Conservation (phyloP, 2,797 vertebrate species). For the Emydoidea blandingii region DNA sequence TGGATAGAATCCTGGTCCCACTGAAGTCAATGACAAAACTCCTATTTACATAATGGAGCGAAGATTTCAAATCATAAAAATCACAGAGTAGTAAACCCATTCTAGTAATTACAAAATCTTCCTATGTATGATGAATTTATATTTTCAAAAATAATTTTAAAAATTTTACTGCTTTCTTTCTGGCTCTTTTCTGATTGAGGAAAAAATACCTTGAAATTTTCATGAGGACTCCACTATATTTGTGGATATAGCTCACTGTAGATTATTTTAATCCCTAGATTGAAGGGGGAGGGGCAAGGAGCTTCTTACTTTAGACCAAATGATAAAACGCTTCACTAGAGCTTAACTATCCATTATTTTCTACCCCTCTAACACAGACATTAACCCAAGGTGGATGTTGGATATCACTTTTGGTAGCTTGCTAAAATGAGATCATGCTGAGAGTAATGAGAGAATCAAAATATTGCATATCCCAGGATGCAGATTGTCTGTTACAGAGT, state of each 20-base stretch:
- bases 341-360: not conserved
- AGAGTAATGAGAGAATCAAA: not conserved
- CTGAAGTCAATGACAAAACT: not conserved
- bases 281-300: not conserved
- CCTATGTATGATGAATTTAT: not conserved
- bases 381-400: not conserved
- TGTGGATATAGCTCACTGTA: not conserved
- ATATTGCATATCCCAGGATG: not conserved
- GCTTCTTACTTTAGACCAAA: not conserved
- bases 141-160: not conserved
- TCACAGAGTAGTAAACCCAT: not conserved
- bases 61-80: not conserved
- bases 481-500: not conserved
- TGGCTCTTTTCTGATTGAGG: not conserved
- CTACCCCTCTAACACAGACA: not conserved
- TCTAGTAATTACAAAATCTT: not conserved
- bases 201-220: not conserved
- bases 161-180: not conserved
- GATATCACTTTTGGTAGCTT: not conserved
- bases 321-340: not conserved
- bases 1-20: not conserved
- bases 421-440: not conserved
- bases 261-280: not conserved
- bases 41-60: not conserved
- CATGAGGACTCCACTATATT: not conserved